A percentile compares a stretch with the other conserved stretches of the same genome.
Conservation (phyloP, 1,140 invertebrate species). For the Achroia grisella region DNA sequence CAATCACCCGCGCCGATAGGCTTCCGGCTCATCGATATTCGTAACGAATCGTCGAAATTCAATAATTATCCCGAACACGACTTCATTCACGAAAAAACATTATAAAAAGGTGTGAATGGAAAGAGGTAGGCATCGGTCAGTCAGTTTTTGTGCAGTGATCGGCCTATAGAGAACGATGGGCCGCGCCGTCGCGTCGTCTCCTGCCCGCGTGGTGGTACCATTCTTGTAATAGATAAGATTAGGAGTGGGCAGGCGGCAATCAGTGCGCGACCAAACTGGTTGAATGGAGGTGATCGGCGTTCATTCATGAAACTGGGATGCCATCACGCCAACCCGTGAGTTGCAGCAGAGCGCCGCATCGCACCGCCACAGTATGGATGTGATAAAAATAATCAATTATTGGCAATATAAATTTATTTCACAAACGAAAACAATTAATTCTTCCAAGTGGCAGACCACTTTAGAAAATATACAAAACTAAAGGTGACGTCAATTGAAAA, state of each 20-base stretch:
- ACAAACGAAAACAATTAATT: no score
- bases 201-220: constrained; percentile 28
- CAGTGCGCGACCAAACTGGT: constrained; percentile 65
- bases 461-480: no score
- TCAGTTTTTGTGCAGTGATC: constrained; percentile 42
- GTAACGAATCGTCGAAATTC: constrained; percentile 71
- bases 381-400: no score
- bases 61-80: constrained; percentile 72
- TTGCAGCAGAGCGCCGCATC: constrained; percentile 7
- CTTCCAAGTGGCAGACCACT: no score
- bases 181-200: not conserved
- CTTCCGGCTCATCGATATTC: constrained; percentile 71
- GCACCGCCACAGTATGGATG: no score
- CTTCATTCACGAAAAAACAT: constrained; percentile 69
- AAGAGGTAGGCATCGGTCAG: constrained; percentile 39
- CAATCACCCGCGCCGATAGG: constrained; percentile 55
- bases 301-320: constrained; percentile 57
- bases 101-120: constrained; percentile 70
- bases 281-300: constrained; percentile 60
- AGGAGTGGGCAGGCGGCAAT: constrained; percentile 53
- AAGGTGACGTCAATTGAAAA: no score
- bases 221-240: constrained; percentile 62
- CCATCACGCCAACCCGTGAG: constrained; percentile 41
- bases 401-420: no score
- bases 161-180: constrained; percentile 9